phyloP scores from a whole-genome alignment of 2,113 vertebrate genomes.

The Thalassoma bifasciatum region DNA sequence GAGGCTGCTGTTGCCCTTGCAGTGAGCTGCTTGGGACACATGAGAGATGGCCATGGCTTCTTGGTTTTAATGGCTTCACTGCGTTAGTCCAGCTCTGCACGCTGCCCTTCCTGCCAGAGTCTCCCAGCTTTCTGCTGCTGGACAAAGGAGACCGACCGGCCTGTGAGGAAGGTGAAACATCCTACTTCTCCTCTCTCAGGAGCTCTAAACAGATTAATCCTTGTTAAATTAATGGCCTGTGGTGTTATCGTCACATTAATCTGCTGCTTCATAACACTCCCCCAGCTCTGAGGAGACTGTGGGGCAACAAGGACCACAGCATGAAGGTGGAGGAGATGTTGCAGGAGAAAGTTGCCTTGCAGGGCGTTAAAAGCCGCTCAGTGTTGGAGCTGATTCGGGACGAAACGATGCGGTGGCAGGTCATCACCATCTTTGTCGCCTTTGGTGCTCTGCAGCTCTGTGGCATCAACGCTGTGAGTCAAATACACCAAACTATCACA shows the following conservation, averaged over 20 bases:
- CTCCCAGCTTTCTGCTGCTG: slow-evolving; percentile 87
- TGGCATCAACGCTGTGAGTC: slow-evolving; percentile 87
- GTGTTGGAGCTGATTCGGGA: slow-evolving; percentile 81
- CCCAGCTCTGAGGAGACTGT: slow-evolving; percentile 83
- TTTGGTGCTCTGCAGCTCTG: slow-evolving; percentile 83
- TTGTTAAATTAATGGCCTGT: background rate
- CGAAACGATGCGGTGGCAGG: slow-evolving; percentile 78
- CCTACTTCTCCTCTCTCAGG: background rate
- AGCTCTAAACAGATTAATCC: background rate
- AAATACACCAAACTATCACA: background rate
- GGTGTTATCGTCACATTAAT: background rate
- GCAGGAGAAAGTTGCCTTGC: slow-evolving; percentile 78
- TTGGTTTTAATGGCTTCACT: slow-evolving; percentile 76
- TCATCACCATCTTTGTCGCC: slow-evolving; percentile 75
- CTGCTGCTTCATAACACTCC: background rate
- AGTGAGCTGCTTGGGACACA: slow-evolving; percentile 86
- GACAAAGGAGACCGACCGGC: slow-evolving; percentile 80
- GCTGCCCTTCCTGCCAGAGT: slow-evolving; percentile 87
- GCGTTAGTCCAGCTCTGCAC: slow-evolving; percentile 83
- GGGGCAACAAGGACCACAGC: slow-evolving; percentile 80
- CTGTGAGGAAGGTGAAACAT: slow-evolving; percentile 81
- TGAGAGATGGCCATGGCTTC: slow-evolving; percentile 83
- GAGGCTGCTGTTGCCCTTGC: slow-evolving; percentile 43
- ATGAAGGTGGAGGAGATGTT: slow-evolving; percentile 85
- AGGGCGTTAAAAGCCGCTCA: slow-evolving; percentile 64